phyloP scores from a whole-genome alignment of 2,113 vertebrate genomes.

The Myotis davidii region DNA sequence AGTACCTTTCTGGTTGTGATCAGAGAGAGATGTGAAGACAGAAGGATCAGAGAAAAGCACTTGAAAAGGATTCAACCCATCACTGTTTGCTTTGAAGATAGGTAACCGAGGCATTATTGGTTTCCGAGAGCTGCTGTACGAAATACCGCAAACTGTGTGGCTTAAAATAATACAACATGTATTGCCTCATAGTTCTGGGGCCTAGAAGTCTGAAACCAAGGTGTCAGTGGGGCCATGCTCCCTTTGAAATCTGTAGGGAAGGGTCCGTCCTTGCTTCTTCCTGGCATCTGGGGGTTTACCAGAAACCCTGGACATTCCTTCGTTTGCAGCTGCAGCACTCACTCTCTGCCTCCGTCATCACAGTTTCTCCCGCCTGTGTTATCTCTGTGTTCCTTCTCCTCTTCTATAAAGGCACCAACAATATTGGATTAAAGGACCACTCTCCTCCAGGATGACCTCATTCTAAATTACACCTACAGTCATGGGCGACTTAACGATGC shows the following conservation, averaged over 20 bases:
- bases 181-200: not conserved
- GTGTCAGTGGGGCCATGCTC: not conserved
- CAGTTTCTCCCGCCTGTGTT: not conserved
- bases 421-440: not conserved
- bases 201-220: not conserved
- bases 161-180: not conserved
- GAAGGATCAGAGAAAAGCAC: not conserved
- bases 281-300: not conserved
- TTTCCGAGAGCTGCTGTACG: not conserved
- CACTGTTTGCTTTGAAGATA: not conserved
- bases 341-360: not conserved
- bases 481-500: too few relatives aligned
- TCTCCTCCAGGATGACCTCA: not conserved
- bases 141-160: not conserved
- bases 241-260: not conserved
- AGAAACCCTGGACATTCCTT: not conserved
- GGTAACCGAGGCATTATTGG: not conserved
- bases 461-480: not conserved
- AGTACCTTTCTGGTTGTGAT: not conserved
- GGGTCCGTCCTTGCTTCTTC: not conserved
- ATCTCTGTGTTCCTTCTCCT: not conserved
- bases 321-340: not conserved
- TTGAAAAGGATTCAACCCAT: not conserved
- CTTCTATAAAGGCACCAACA: not conserved
- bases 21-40: not conserved